These are phyloP conservation scores for Aptenodytes forsteri DNA, from an alignment of 2,113 vertebrate species.

Conservation along the genomic window DNA sequence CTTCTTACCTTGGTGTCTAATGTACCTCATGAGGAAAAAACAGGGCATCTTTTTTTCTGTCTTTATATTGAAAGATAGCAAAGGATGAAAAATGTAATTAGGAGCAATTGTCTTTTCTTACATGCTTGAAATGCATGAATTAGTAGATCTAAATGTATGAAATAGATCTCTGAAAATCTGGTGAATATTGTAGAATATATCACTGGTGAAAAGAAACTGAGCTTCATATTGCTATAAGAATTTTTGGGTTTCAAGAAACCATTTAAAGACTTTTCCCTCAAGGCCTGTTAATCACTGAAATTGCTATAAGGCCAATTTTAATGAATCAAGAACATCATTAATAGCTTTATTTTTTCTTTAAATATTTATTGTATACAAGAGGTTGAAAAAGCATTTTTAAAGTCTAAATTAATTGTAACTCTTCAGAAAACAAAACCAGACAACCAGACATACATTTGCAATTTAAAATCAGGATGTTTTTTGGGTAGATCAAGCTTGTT, in stretches of 20 bases:
- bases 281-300: background rate
- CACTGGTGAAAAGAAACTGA: background rate
- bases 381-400: background rate
- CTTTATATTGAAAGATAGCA: background rate
- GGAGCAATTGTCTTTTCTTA: background rate
- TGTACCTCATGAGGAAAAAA: background rate
- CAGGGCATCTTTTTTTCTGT: background rate
- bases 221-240: background rate
- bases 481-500: background rate
- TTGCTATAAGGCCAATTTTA: background rate
- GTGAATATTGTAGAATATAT: background rate
- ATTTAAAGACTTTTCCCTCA: background rate
- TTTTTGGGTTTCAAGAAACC: background rate
- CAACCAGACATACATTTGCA: background rate
- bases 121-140: background rate
- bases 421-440: background rate
- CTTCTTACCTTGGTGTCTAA: background rate
- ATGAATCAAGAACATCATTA: background rate
- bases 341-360: background rate
- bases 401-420: background rate
- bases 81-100: background rate
- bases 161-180: background rate
- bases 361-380: background rate
- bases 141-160: background rate
- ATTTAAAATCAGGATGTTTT: background rate